phyloP scores from a whole-genome alignment of 2,797 vertebrate species.

The Lepus oiostolus region DNA sequence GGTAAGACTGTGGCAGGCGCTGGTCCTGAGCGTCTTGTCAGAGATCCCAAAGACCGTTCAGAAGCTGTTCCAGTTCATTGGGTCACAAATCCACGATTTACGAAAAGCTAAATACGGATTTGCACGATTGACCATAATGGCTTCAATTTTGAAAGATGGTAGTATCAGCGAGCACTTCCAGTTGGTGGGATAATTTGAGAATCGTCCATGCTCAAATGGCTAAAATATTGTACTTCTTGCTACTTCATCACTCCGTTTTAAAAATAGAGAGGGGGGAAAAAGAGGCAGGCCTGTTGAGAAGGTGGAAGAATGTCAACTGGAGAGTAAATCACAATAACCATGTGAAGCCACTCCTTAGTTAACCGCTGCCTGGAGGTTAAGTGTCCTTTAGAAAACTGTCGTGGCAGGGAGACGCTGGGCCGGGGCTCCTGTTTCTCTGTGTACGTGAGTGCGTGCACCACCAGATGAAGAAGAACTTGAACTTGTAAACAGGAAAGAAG shows the following conservation, averaged over 20 bases:
- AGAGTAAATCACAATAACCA: conserved; percentile 79
- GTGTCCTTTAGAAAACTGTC: background rate
- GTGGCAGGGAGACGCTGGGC: background rate
- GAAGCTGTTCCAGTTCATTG: conserved; percentile 87
- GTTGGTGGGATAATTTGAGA: conserved; percentile 86
- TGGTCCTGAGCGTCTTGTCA: conserved; percentile 67
- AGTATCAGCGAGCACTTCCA: conserved; percentile 86
- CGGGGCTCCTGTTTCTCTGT: background rate
- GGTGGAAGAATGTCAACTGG: conserved; percentile 71
- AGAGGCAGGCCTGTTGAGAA: conserved; percentile 69
- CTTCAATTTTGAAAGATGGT: conserved; percentile 88
- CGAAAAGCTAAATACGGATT: conserved; percentile 85
- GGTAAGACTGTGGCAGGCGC: background rate
- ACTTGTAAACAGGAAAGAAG: background rate
- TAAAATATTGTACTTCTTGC: conserved; percentile 86
- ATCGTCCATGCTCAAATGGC: conserved; percentile 80
- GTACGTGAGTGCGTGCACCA: no score
- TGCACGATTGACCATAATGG: conserved; percentile 87
- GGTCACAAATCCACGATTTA: conserved; percentile 87
- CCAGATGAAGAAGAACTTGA: background rate
- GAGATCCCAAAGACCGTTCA: conserved; percentile 72
- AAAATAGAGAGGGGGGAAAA: conserved; percentile 21
- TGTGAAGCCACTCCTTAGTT: conserved; percentile 82
- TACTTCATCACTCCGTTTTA: conserved; percentile 80
- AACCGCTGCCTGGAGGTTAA: conserved; percentile 81